phyloP scores from a whole-genome alignment of 2,888 invertebrate genomes.

The Cataglyphis rosenhaueri region DNA sequence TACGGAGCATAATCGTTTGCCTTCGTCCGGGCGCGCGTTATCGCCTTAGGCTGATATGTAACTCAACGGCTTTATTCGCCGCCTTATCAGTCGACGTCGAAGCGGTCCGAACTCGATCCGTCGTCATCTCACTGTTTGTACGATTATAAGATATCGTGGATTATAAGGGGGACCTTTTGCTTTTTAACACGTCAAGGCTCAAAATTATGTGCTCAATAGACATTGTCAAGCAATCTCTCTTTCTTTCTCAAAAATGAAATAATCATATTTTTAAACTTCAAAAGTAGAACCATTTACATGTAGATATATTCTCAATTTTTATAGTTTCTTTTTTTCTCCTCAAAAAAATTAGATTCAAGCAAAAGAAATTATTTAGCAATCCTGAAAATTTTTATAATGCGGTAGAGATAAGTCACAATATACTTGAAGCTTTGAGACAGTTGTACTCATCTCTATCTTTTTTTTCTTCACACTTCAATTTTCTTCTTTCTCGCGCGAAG shows the following conservation, averaged over 20 bases:
- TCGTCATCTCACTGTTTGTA: constrained; percentile 64
- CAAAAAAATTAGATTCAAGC: not conserved
- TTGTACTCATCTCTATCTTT: not conserved
- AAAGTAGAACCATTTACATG: not conserved
- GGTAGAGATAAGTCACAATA: not conserved
- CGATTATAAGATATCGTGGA: constrained; percentile 72
- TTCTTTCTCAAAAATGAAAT: not conserved
- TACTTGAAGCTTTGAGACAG: not conserved
- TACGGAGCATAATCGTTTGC: constrained; percentile 49
- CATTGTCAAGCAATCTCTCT: not conserved
- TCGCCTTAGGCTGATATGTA: constrained; percentile 63
- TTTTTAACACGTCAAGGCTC: not conserved
- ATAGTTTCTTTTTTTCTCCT: not conserved
- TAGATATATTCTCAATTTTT: not conserved
- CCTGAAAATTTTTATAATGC: not conserved
- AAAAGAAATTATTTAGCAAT: not conserved
- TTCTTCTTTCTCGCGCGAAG: not conserved
- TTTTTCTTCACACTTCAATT: not conserved
- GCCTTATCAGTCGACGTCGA: constrained; percentile 76
- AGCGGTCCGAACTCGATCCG: constrained; percentile 57
- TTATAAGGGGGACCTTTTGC: constrained; percentile 67
- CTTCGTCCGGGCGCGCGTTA: constrained; percentile 54
- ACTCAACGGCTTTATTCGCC: constrained; percentile 66
- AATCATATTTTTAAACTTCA: not conserved
- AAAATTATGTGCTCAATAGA: not conserved